Conservation (phyloP, 1,140 invertebrate genomes). For the Himalopsyche phryganea region DNA sequence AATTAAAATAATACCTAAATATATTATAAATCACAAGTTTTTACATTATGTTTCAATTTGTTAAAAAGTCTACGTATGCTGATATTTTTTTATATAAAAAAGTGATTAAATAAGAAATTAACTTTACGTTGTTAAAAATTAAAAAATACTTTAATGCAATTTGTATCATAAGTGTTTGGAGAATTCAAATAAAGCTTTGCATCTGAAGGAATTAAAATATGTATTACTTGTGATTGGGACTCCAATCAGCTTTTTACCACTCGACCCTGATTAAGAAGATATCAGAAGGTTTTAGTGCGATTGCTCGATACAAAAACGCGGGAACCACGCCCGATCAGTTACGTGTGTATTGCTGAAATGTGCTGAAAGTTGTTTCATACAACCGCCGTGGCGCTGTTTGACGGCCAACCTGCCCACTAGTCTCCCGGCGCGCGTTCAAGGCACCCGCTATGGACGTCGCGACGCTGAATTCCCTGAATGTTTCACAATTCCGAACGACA, state of each 20-base stretch:
- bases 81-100: too few species aligned
- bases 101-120: too few species aligned
- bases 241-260: neutral
- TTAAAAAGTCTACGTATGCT: too few species aligned
- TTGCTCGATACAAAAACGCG: neutral
- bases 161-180: too few species aligned
- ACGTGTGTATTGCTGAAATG: neutral
- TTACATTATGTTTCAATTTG: too few species aligned
- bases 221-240: neutral
- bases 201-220: neutral
- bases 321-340: conserved; percentile 1
- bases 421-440: conserved; percentile 9
- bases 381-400: conserved; percentile 6
- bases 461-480: neutral
- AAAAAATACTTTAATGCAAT: too few species aligned
- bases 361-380: conserved; percentile 3
- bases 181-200: too few species aligned
- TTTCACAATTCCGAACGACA: too few species aligned
- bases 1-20: too few species aligned
- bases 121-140: too few species aligned
- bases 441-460: conserved; percentile 6
- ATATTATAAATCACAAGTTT: too few species aligned
- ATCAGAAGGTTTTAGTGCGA: neutral
- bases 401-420: conserved; percentile 1
- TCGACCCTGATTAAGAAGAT: neutral